These are phyloP conservation scores for Melitaea cinxia DNA, from an alignment of 1,140 invertebrate species.

Conservation along the genomic window DNA sequence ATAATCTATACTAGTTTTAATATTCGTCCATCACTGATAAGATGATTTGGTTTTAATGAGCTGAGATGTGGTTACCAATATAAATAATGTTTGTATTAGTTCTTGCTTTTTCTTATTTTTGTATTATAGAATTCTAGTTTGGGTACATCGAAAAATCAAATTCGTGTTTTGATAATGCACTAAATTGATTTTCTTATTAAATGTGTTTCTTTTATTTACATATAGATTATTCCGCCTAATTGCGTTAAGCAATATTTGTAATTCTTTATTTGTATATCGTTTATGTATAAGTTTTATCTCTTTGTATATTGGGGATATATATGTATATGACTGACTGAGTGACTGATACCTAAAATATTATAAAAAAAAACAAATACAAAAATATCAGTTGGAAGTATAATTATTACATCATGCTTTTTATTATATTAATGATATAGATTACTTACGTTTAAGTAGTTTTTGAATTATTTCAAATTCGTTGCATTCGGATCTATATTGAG, in stretches of 20 bases:
- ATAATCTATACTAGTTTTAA: slow-evolving; percentile 57
- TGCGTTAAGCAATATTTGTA: slow-evolving; percentile 57
- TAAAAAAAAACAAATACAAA: neutral
- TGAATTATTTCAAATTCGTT: slow-evolving; percentile 9
- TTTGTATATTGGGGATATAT: slow-evolving; percentile 2
- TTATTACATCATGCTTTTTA: neutral
- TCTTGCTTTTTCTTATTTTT: slow-evolving; percentile 28
- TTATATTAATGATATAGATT: neutral
- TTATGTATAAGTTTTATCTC: slow-evolving; percentile 21
- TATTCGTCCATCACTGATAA: slow-evolving; percentile 51
- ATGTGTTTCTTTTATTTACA: slow-evolving; percentile 31
- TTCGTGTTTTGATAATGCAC: neutral
- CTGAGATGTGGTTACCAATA: slow-evolving; percentile 66
- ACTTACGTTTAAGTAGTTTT: too few species aligned
- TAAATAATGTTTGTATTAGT: slow-evolving; percentile 28
- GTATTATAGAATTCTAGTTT: slow-evolving; percentile 7
- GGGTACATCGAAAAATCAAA: slow-evolving; percentile 1
- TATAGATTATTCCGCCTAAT: slow-evolving; percentile 61
- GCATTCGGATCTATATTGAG: neutral
- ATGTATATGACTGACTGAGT: too few species aligned
- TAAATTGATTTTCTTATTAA: neutral
- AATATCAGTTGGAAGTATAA: neutral
- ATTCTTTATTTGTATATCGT: slow-evolving; percentile 31
- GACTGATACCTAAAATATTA: neutral
- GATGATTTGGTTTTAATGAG: slow-evolving; percentile 48